phyloP scores from a whole-genome alignment of 2,797 vertebrate genomes.

The Cygnus olor region DNA sequence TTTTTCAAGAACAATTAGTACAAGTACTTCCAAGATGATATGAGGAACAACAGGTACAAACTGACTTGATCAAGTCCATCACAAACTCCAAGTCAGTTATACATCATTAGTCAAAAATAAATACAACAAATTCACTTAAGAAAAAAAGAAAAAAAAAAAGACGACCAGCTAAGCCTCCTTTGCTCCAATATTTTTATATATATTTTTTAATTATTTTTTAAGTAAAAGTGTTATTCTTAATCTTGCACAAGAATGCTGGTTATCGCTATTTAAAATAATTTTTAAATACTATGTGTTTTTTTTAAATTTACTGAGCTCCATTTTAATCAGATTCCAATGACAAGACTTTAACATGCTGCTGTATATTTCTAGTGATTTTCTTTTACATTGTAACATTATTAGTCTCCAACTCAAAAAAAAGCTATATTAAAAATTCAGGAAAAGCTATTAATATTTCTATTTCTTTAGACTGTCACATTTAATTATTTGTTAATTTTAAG shows the following conservation, averaged over 20 bases:
- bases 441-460: neutral
- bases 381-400: neutral
- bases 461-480: neutral
- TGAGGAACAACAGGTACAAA: conserved; percentile 57
- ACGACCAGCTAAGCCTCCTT: neutral
- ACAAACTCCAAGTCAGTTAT: neutral
- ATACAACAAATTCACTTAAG: neutral
- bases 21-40: conserved; percentile 48
- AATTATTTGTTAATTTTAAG: neutral
- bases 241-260: neutral
- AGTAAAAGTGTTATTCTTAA: neutral
- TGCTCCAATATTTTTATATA: neutral
- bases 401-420: neutral
- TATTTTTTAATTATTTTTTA: neutral
- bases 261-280: neutral
- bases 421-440: neutral
- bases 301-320: neutral
- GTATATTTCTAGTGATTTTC: neutral
- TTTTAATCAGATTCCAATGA: neutral
- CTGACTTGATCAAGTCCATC: conserved; percentile 29
- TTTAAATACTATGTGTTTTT: neutral
- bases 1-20: conserved; percentile 53
- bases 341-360: neutral
- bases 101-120: neutral
- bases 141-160: neutral